Conservation (phyloP, 1,140 invertebrate genomes). For the Trachymyrmex cornetzi region DNA sequence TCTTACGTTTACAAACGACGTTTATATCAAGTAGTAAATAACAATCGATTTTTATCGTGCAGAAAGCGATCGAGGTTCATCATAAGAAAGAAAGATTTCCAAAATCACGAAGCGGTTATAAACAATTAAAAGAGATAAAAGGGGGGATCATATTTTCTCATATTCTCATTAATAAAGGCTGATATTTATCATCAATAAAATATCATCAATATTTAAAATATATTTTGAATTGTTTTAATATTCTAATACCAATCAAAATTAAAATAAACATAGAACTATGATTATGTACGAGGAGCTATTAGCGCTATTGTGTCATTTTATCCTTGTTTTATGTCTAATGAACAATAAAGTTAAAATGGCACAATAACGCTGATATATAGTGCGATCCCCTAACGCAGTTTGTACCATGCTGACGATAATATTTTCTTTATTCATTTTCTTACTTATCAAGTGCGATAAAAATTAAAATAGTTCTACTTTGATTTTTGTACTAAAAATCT, state of each 20-base stretch:
- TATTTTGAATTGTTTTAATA: background rate
- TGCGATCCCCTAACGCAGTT: too few relatives aligned
- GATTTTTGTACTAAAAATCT: background rate
- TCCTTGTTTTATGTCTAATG: too few relatives aligned
- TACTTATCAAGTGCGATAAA: background rate
- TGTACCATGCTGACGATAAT: background rate
- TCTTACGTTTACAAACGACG: conserved; percentile 68
- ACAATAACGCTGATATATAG: too few relatives aligned
- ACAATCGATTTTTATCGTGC: conserved; percentile 57
- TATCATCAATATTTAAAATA: too few relatives aligned
- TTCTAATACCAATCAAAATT: background rate
- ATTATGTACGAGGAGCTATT: too few relatives aligned
- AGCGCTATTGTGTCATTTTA: too few relatives aligned
- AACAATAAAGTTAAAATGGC: too few relatives aligned
- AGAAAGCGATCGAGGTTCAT: conserved; percentile 83
- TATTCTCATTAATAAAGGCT: background rate
- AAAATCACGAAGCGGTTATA: conserved; percentile 25
- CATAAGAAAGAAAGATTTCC: conserved; percentile 68
- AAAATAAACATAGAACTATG: background rate
- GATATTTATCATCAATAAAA: background rate
- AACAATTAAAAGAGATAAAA: background rate
- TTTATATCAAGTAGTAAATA: conserved; percentile 31
- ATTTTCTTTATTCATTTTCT: background rate
- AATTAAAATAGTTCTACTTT: background rate
- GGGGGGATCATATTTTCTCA: background rate